phyloP scores from a whole-genome alignment of 2,113 vertebrate genomes.

The Taxidea taxus region DNA sequence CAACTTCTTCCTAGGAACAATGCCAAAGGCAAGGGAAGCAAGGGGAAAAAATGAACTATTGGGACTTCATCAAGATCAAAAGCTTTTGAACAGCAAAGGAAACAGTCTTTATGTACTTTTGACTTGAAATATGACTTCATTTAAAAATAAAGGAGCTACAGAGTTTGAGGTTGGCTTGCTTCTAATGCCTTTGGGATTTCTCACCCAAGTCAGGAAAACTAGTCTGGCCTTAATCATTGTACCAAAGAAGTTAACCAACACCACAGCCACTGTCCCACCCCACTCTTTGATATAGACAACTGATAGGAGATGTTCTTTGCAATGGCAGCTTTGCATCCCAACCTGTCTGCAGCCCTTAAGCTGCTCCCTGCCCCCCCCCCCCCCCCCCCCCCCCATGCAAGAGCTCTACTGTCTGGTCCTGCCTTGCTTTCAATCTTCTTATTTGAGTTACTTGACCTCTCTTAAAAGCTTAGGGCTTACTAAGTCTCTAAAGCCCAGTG shows the following conservation, averaged over 20 bases:
- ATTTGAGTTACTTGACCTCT: neutral
- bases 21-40: too few species aligned
- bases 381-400: neutral
- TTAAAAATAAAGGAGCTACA: conserved; percentile 44
- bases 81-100: too few species aligned
- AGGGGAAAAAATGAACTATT: too few species aligned
- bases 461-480: neutral
- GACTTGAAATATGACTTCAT: conserved; percentile 45
- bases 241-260: neutral
- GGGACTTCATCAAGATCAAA: too few species aligned
- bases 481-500: neutral
- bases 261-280: neutral
- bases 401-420: neutral
- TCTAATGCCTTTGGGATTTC: neutral
- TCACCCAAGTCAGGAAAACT: neutral
- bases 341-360: neutral
- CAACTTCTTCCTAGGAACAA: too few species aligned
- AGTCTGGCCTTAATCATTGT: neutral
- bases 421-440: neutral
- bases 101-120: conserved; percentile 34
- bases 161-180: neutral
- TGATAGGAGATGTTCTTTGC: neutral
- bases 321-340: neutral
- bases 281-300: neutral
- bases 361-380: neutral